A percentile compares a stretch with the other conserved stretches of the same genome.
phyloP scores from a whole-genome alignment of 2,888 invertebrate species.

The Amblyteles armatorius region DNA sequence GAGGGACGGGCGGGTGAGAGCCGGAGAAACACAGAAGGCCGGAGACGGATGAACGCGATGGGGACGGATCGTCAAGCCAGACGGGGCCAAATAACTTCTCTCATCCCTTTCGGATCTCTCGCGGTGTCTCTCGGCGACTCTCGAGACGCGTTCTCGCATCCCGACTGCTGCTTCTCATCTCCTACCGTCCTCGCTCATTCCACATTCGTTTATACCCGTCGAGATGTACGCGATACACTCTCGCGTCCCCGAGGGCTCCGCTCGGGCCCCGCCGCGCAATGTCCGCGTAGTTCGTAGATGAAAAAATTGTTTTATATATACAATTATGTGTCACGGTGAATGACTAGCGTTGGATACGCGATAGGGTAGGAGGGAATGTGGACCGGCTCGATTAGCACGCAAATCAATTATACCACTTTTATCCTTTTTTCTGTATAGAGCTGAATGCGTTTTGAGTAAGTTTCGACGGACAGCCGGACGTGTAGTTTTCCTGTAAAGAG shows the following conservation, averaged over 20 bases:
- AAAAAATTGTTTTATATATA: conserved; percentile 70
- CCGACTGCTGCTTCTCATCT: conserved; percentile 30
- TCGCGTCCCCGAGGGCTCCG: conserved; percentile 58
- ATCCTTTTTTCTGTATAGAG: no score
- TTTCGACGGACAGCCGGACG: background rate
- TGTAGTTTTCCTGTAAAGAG: conserved; percentile 45
- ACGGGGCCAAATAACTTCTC: conserved; percentile 75
- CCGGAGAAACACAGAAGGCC: conserved; percentile 55
- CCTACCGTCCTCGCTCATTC: conserved; percentile 8
- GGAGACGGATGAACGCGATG: conserved; percentile 68
- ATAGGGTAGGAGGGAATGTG: no score
- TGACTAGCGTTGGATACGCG: background rate
- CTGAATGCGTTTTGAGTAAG: no score
- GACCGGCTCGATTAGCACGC: no score
- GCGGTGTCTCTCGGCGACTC: conserved; percentile 55
- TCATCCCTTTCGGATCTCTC: conserved; percentile 62
- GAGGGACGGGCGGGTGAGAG: conserved; percentile 23
- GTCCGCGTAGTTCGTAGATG: conserved; percentile 69
- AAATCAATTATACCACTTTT: no score
- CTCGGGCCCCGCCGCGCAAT: conserved; percentile 49
- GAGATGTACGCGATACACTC: conserved; percentile 45
- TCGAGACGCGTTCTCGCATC: conserved; percentile 37
- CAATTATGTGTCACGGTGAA: background rate
- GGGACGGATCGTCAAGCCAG: conserved; percentile 74
- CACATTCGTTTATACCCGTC: conserved; percentile 17